Conservation (phyloP, 1,140 invertebrate species). For the Cylas formicarius region DNA sequence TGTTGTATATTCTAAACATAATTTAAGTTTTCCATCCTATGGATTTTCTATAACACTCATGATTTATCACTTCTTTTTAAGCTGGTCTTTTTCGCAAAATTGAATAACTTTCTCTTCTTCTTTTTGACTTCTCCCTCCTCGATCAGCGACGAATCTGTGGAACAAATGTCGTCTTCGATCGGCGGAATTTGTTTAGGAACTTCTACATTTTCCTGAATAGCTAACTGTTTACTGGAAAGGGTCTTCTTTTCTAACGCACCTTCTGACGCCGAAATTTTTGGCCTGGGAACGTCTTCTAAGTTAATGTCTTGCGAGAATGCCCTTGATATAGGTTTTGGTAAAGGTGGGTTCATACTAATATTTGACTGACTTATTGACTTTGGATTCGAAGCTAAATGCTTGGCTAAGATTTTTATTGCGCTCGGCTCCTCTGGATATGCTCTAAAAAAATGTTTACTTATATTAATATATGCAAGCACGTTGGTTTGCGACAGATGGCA, state of each 20-base stretch:
- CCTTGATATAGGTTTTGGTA: slow-evolving; percentile 21
- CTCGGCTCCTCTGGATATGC: slow-evolving; percentile 15
- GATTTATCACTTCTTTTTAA: slow-evolving; percentile 20
- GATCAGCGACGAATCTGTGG: slow-evolving; percentile 40
- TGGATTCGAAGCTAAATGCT: slow-evolving; percentile 2
- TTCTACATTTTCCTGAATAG: slow-evolving; percentile 30
- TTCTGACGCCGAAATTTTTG: slow-evolving; percentile 44
- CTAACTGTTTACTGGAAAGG: slow-evolving; percentile 19
- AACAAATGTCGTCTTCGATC: slow-evolving; percentile 40
- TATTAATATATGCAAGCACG: too few relatives aligned
- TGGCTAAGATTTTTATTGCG: too few relatives aligned
- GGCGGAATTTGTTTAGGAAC: slow-evolving; percentile 20
- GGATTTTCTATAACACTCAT: too few relatives aligned
- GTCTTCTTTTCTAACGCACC: slow-evolving; percentile 40
- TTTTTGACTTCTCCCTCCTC: slow-evolving; percentile 40
- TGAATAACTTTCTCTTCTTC: slow-evolving; percentile 41
- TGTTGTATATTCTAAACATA: too few relatives aligned
- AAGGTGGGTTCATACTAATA: slow-evolving; percentile 16
- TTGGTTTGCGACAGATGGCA: too few relatives aligned
- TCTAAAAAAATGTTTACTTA: slow-evolving; percentile 6
- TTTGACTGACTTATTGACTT: slow-evolving; percentile 25
- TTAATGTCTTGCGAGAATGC: slow-evolving; percentile 37
- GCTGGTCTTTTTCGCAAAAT: slow-evolving; percentile 38
- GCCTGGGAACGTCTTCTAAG: slow-evolving; percentile 29
- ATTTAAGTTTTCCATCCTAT: too few relatives aligned